Evolutionary conservation across 2,113 vertebrate genomes (phyloP).

Genomic region (Odocoileus hemionus): DNA sequence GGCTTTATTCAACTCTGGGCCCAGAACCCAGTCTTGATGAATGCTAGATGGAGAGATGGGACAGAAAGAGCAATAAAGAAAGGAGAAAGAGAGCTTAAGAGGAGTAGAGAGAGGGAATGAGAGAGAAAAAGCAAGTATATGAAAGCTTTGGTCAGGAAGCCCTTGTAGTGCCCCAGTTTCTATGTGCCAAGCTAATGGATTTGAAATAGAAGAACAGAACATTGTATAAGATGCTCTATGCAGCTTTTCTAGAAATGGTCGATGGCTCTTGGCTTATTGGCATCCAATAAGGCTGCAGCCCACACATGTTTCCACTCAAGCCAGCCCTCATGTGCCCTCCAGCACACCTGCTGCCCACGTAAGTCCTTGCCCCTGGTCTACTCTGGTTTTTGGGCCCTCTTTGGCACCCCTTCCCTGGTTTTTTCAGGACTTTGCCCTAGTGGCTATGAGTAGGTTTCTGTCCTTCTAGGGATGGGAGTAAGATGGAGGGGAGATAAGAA

Average conservation of each 20-base stretch:
- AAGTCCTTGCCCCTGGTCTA: background rate
- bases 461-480: background rate
- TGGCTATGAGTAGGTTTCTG: constrained; percentile 74
- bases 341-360: background rate
- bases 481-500: background rate
- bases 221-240: background rate
- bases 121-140: background rate
- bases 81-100: background rate
- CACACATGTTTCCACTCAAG: background rate
- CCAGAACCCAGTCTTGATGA: background rate
- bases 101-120: background rate
- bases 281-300: background rate
- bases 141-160: background rate
- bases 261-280: background rate
- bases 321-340: background rate
- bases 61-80: background rate
- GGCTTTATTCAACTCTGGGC: background rate
- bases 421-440: constrained; percentile 76
- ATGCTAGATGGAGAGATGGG: background rate
- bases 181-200: background rate
- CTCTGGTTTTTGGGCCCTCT: background rate
- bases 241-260: background rate
- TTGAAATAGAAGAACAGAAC: background rate
- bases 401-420: background rate
- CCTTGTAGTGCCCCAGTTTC: background rate